Percentiles rank a stretch among this genome's conserved stretches.
phyloP scores from a whole-genome alignment of 2,797 vertebrate genomes.

The Myripristis jacobus region DNA sequence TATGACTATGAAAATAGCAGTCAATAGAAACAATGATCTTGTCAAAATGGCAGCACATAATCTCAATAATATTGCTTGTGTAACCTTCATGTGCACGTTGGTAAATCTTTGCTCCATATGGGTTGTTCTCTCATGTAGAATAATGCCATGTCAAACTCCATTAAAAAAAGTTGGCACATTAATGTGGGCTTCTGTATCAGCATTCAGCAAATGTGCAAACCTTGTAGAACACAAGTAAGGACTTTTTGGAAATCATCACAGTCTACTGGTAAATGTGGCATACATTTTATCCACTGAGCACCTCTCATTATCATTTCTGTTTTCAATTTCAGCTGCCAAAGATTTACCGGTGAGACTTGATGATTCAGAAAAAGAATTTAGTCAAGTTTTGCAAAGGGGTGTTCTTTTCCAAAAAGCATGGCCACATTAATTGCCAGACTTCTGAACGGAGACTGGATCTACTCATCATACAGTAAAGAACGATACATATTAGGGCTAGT shows the following conservation, averaged over 20 bases:
- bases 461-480: neutral
- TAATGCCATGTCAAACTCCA: neutral
- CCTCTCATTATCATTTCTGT: too few relatives aligned
- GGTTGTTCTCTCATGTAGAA: neutral
- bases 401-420: neutral
- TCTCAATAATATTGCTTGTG: neutral
- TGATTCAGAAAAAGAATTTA: neutral
- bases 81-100: neutral
- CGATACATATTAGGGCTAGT: neutral
- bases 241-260: too few relatives aligned
- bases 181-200: neutral
- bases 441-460: slow-evolving; percentile 11
- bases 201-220: too few relatives aligned
- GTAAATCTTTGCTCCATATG: neutral
- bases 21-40: slow-evolving; percentile 4
- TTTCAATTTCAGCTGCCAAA: neutral
- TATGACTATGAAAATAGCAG: slow-evolving; percentile 3
- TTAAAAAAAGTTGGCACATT: neutral
- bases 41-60: slow-evolving; percentile 7
- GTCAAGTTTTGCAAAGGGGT: neutral
- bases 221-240: too few relatives aligned
- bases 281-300: too few relatives aligned
- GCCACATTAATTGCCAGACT: neutral
- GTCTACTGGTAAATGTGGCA: too few relatives aligned
- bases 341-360: neutral